phyloP scores from a whole-genome alignment of 2,113 vertebrate species.

The Siniperca chuatsi region DNA sequence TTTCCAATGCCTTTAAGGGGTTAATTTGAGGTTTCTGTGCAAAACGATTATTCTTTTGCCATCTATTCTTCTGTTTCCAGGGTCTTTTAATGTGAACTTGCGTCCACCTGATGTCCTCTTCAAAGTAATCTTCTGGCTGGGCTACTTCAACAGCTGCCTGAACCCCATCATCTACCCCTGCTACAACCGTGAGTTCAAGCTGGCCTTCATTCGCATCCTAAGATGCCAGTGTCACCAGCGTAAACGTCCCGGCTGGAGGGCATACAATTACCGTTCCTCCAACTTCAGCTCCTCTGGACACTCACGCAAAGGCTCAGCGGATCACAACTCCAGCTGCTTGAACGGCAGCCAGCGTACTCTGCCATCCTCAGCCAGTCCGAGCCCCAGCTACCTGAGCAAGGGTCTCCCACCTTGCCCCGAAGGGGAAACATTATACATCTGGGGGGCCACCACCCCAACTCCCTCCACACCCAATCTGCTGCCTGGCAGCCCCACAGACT shows the following conservation, averaged over 20 bases:
- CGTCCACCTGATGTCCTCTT: conserved; percentile 92
- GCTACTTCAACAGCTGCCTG: conserved; percentile 98
- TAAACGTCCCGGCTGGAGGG: conserved; percentile 86
- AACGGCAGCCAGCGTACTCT: conserved; percentile 93
- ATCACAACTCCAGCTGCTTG: conserved; percentile 88
- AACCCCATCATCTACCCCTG: conserved; percentile 99
- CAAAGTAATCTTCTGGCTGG: conserved; percentile 98
- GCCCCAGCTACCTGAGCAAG: conserved; percentile 86
- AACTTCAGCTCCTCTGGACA: conserved; percentile 87
- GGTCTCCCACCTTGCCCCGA: conserved; percentile 83
- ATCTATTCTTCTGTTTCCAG: conserved; percentile 76
- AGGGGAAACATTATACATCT: conserved; percentile 85
- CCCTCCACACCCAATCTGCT: conserved; percentile 78
- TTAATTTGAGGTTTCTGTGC: background rate
- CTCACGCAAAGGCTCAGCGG: conserved; percentile 87
- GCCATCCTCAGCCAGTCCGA: conserved; percentile 84
- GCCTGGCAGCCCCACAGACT: conserved; percentile 78
- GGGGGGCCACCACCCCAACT: conserved; percentile 71
- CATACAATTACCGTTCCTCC: conserved; percentile 91
- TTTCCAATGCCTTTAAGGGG: background rate
- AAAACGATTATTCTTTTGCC: background rate
- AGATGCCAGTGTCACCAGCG: conserved; percentile 91
- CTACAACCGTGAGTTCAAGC: conserved; percentile 98
- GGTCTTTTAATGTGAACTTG: conserved; percentile 91
- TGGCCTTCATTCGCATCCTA: conserved; percentile 95